Conservation (phyloP, 1,140 invertebrate genomes). For the Listronotus bonariensis region DNA sequence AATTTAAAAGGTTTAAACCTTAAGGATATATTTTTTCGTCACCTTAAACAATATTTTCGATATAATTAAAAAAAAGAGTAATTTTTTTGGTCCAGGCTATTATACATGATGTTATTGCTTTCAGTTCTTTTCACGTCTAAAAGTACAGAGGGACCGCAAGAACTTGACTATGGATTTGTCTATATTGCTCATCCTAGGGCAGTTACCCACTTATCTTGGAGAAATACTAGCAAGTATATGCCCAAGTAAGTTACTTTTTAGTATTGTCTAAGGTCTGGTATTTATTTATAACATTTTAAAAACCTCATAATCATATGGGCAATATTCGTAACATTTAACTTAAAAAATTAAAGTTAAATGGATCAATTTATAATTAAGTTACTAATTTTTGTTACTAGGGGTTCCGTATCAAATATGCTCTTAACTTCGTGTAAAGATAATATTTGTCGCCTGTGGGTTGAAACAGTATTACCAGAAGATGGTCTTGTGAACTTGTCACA, state of each 20-base stretch:
- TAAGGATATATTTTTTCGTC: no score
- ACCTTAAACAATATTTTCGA: no score
- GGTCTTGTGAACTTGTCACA: conserved; percentile 87
- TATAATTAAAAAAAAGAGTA: no score
- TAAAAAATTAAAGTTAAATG: no score
- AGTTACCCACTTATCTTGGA: conserved; percentile 95
- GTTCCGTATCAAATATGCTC: conserved; percentile 95
- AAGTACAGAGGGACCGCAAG: conserved; percentile 62
- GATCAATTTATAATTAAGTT: no score
- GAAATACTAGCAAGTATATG: conserved; percentile 98
- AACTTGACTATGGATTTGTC: conserved; percentile 89
- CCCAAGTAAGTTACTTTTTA: conserved; percentile 75
- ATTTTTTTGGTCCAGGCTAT: no score
- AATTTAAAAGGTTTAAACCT: no score
- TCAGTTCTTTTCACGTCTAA: conserved; percentile 69
- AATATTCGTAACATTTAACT: no score
- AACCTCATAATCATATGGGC: no score
- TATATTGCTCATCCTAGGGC: conserved; percentile 96
- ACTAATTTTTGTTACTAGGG: conserved; percentile 62
- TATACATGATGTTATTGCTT: conserved; percentile 44
- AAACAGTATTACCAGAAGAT: conserved; percentile 95
- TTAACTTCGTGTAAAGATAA: conserved; percentile 98
- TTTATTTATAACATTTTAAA: no score
- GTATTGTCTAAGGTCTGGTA: no score
- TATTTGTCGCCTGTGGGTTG: conserved; percentile 97